Percentiles rank a stretch among this genome's conserved stretches.
These are phyloP conservation scores for Mustela nigripes DNA, from an alignment of 2,113 vertebrate species.

Conservation along the genomic window DNA sequence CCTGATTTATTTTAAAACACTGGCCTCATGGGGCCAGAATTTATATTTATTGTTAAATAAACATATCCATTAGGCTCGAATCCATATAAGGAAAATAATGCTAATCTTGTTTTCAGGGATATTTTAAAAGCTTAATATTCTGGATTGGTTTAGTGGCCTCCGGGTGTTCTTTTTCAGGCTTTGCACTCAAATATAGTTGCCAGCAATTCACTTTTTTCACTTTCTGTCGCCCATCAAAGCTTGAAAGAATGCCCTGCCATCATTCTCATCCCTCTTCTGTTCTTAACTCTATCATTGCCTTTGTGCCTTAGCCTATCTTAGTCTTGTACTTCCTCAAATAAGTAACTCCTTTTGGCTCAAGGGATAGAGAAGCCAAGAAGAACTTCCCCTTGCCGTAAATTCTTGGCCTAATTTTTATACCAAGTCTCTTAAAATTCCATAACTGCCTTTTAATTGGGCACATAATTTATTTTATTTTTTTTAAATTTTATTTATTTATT, in stretches of 20 bases:
- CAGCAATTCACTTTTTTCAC: not conserved
- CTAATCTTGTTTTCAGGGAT: not conserved
- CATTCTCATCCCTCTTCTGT: not conserved
- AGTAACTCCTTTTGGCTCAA: not conserved
- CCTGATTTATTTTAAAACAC: conserved; percentile 63
- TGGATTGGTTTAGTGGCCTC: not conserved
- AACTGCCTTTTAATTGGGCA: not conserved
- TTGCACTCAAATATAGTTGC: not conserved
- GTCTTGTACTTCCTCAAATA: not conserved
- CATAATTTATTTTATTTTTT: not conserved
- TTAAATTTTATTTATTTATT: too few relatives aligned
- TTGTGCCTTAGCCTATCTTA: not conserved
- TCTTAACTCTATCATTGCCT: not conserved
- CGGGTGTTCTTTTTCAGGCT: not conserved
- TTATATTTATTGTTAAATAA: conserved; percentile 69
- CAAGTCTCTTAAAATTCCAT: conserved; percentile 16
- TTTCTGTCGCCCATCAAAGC: not conserved
- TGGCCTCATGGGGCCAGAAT: not conserved
- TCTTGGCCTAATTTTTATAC: not conserved
- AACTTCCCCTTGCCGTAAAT: not conserved
- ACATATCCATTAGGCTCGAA: conserved; percentile 5
- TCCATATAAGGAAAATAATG: conserved; percentile 51
- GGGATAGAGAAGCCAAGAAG: not conserved
- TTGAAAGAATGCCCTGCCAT: not conserved
- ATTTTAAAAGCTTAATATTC: conserved; percentile 18